phyloP scores from a whole-genome alignment of 2,888 invertebrate genomes.

The Rhagonycha fulva region DNA sequence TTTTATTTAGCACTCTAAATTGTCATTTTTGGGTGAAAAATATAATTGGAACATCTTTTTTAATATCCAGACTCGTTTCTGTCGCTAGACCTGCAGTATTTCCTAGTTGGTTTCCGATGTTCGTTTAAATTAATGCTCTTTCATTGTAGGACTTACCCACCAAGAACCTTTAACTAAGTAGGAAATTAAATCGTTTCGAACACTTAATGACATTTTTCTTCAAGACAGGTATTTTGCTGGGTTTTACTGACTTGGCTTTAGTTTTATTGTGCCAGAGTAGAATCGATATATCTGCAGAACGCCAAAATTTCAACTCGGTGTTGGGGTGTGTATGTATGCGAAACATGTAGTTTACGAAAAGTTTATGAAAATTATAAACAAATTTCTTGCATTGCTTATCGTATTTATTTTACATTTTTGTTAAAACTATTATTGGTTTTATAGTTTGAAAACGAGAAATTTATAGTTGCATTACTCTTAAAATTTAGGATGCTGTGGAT shows the following conservation, averaged over 20 bases:
- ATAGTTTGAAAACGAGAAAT: background rate
- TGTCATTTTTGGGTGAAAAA: background rate
- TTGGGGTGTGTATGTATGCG: conserved; percentile 5
- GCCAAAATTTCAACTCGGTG: conserved; percentile 7
- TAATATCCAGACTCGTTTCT: background rate
- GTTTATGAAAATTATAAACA: background rate
- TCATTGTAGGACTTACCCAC: background rate
- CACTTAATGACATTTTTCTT: background rate
- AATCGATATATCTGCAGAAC: conserved; percentile 18
- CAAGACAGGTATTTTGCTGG: background rate
- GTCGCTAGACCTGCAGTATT: background rate
- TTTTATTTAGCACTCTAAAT: background rate
- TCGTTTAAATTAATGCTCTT: background rate
- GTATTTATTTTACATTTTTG: background rate
- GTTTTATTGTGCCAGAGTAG: conserved; percentile 9
- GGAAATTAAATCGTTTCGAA: background rate
- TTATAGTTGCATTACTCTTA: no score
- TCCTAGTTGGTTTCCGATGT: background rate
- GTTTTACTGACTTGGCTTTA: background rate
- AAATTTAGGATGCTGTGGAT: background rate
- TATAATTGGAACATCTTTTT: background rate
- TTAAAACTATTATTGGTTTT: background rate
- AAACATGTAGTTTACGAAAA: background rate
- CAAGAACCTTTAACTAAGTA: background rate
- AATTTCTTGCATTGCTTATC: background rate